Percentiles rank a stretch among this genome's conserved stretches.
Evolutionary conservation across 2,888 invertebrate genomes (phyloP).

Genomic region (Noctua pronuba): DNA sequence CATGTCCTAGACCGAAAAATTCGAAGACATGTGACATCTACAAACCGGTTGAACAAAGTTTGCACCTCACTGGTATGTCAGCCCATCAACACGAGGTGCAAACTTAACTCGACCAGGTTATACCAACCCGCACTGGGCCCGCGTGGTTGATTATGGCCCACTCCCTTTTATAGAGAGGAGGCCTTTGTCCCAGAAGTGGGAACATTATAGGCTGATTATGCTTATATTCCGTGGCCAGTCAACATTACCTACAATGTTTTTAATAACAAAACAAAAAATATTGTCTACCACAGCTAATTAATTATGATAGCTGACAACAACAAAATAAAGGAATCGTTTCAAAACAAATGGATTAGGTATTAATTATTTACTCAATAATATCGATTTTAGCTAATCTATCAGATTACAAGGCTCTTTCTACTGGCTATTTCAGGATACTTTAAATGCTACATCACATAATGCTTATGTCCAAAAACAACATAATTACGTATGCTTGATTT

Average conservation of each 20-base stretch:
- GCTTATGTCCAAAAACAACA: too few species aligned
- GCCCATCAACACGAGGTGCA: too few species aligned
- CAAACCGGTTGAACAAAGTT: too few species aligned
- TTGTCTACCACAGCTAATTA: slow-evolving; percentile 18
- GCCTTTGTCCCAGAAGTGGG: neutral
- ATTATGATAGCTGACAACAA: slow-evolving; percentile 34
- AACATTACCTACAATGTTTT: neutral
- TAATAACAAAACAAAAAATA: slow-evolving; percentile 27
- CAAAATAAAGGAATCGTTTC: slow-evolving; percentile 8
- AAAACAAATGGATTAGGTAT: slow-evolving; percentile 29
- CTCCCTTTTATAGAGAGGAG: neutral
- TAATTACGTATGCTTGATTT: too few species aligned
- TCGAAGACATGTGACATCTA: neutral
- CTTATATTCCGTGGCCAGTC: neutral
- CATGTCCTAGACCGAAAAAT: neutral
- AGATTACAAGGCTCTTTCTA: slow-evolving; percentile 9
- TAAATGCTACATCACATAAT: too few species aligned
- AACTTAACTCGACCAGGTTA: too few species aligned
- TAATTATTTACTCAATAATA: slow-evolving; percentile 3
- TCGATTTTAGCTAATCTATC: slow-evolving; percentile 17
- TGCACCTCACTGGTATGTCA: too few species aligned
- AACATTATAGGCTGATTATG: neutral
- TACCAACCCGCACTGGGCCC: neutral
- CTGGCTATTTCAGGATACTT: neutral
- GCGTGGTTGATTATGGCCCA: neutral